phyloP scores from a whole-genome alignment of 2,888 invertebrate species.

The Cistogaster globosa region DNA sequence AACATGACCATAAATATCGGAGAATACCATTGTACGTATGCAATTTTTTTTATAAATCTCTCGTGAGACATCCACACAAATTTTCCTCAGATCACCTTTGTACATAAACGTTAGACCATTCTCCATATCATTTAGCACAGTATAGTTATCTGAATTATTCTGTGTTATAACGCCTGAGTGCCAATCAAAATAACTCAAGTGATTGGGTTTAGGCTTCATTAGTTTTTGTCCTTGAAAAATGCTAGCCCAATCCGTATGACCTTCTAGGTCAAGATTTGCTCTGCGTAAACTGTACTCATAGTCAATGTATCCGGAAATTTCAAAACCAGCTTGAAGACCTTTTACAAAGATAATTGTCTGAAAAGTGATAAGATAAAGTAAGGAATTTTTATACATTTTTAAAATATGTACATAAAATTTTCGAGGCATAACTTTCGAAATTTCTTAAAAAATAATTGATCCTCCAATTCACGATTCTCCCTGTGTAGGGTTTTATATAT shows the following conservation, averaged over 20 bases:
- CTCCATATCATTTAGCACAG: slow-evolving; percentile 89
- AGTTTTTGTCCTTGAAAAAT: slow-evolving; percentile 87
- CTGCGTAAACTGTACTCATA: slow-evolving; percentile 83
- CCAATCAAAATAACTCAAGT: slow-evolving; percentile 90
- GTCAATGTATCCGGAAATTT: slow-evolving; percentile 94
- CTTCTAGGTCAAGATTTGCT: slow-evolving; percentile 71
- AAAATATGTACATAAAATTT: too few relatives aligned
- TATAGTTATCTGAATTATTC: slow-evolving; percentile 91
- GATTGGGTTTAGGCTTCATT: slow-evolving; percentile 87
- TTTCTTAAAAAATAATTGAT: too few relatives aligned
- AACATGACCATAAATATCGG: slow-evolving; percentile 88
- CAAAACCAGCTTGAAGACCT: slow-evolving; percentile 88
- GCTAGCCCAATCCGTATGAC: slow-evolving; percentile 87
- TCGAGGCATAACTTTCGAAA: too few relatives aligned
- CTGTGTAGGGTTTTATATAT: too few relatives aligned
- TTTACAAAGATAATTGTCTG: slow-evolving; percentile 92
- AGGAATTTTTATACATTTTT: not conserved
- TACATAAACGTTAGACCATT: slow-evolving; percentile 91
- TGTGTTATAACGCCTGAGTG: slow-evolving; percentile 87
- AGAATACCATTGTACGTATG: slow-evolving; percentile 86
- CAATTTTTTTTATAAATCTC: slow-evolving; percentile 87
- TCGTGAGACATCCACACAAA: slow-evolving; percentile 87
- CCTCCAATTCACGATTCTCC: too few relatives aligned
- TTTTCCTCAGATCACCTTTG: slow-evolving; percentile 89
- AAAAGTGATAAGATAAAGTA: not conserved